Base-by-base conservation (phyloP, 2,888 invertebrate species). In the Chromoteleia sp. region DNA sequence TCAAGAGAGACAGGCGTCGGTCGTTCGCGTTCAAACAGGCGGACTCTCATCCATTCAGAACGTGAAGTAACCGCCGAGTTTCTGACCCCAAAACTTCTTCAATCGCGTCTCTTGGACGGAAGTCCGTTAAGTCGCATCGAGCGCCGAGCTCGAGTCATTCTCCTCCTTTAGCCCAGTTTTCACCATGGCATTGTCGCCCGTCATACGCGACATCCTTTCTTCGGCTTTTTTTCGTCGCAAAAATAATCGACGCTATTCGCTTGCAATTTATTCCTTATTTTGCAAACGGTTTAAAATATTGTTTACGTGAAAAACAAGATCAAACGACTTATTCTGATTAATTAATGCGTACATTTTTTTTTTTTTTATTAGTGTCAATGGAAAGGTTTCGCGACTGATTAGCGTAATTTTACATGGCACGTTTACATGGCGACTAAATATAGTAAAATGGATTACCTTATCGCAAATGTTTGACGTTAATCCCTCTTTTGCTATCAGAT, bases 71-170 rank as follows among this genome's bases (percentile, higher is more conserved):
- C 10, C 30, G 12, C 14, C 45, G 29, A 61, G 61, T 17, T 56
- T 71, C 67, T 78, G 81, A 83, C 81, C 77, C 81, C 71, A 76
- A 83, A 83, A 83, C 71, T 78, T 67, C 81, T 75, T 76, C 77
- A 83, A 83, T 81, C 81, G 83, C 71, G 54, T 67, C 81, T 81
- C 78, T 83, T 73, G 82, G 79, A 75, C 74, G 80, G 74, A 83
- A 83, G 77, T 78, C 68, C 71, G 75, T 58, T 81, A 75, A 76
- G 74, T 41, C 80, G 74, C 73, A 83, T 80, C 70, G 71, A 75
- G 68, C 82, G 78, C 41, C 59, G 33, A 61, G 63, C 48, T 50
- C 50, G 5, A n/a, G 29, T 36, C 63, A 54, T 76, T 68, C 61
- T 50, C 39, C 41, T 73, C 25, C 29, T 50, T 50, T 77, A 63